phyloP scores from a whole-genome alignment of 2,797 vertebrate genomes.

The Chloroceryle inda region DNA sequence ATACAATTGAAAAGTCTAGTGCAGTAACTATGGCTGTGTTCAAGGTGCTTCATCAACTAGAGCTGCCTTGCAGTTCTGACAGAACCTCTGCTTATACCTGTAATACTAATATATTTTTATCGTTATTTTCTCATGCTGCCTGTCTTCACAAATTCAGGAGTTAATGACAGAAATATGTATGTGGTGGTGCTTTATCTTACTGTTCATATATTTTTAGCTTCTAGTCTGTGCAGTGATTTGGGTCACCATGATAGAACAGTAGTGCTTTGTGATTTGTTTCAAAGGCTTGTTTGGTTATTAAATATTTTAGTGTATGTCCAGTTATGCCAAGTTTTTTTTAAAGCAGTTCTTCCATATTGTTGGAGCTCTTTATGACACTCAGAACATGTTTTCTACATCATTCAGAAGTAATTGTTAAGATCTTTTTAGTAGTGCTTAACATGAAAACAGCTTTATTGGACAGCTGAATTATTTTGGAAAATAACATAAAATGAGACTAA shows the following conservation, averaged over 20 bases:
- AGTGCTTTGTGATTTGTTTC: slow-evolving; percentile 61
- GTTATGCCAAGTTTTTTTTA: slow-evolving; percentile 52
- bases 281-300: slow-evolving; percentile 61
- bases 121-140: slow-evolving; percentile 23
- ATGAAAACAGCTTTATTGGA: slow-evolving; percentile 54
- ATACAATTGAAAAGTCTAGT: neutral
- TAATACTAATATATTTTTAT: neutral
- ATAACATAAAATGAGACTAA: slow-evolving; percentile 21
- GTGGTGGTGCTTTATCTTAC: neutral
- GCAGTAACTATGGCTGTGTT: neutral
- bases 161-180: slow-evolving; percentile 21
- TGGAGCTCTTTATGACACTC: slow-evolving; percentile 12
- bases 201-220: slow-evolving; percentile 12
- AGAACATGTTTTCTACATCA: slow-evolving; percentile 60
- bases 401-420: slow-evolving; percentile 64
- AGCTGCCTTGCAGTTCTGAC: neutral
- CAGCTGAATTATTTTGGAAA: slow-evolving; percentile 26
- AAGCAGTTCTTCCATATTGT: slow-evolving; percentile 5
- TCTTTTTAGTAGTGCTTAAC: slow-evolving; percentile 59
- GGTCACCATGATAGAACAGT: slow-evolving; percentile 10
- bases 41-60: neutral
- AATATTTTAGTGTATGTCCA: slow-evolving; percentile 53
- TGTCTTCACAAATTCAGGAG: slow-evolving; percentile 38
- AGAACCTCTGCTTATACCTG: neutral
- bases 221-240: neutral